A percentile compares a stretch with the other conserved stretches of the same genome.
Evolutionary conservation across 2,797 vertebrate genomes (phyloP).

Genomic region (Otus scops): DNA sequence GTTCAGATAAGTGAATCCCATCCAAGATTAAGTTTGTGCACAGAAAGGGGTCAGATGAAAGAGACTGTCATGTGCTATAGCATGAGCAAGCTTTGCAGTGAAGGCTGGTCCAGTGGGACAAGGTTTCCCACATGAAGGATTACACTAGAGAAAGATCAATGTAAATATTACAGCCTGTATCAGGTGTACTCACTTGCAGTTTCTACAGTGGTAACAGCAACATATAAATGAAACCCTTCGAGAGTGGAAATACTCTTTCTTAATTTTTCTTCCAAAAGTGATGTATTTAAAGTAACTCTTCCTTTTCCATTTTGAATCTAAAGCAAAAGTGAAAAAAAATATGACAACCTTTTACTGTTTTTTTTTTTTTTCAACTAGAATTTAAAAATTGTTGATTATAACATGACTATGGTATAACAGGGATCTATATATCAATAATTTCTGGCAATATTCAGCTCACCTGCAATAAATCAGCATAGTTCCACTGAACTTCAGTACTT

Average conservation of each 20-base stretch:
- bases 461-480: background rate
- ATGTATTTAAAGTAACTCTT: conserved; percentile 38
- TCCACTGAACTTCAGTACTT: conserved; percentile 19
- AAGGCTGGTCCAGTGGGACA: background rate
- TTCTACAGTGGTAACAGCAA: conserved; percentile 72
- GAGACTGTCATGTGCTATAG: background rate
- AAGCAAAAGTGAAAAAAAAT: background rate
- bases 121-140: background rate
- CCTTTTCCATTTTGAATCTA: conserved; percentile 67
- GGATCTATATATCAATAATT: background rate
- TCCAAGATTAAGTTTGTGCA: background rate
- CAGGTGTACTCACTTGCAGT: conserved; percentile 72
- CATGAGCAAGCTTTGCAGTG: background rate
- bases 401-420: background rate
- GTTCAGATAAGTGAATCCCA: background rate
- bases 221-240: conserved; percentile 61
- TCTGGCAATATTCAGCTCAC: background rate
- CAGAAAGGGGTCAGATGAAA: background rate
- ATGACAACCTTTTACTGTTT: background rate
- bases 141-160: background rate
- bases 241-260: conserved; percentile 17
- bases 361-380: background rate
- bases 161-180: background rate
- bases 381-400: background rate
- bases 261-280: conserved; percentile 31